Conservation (phyloP, 2,113 vertebrate genomes). For the Pardalotus punctatus region DNA sequence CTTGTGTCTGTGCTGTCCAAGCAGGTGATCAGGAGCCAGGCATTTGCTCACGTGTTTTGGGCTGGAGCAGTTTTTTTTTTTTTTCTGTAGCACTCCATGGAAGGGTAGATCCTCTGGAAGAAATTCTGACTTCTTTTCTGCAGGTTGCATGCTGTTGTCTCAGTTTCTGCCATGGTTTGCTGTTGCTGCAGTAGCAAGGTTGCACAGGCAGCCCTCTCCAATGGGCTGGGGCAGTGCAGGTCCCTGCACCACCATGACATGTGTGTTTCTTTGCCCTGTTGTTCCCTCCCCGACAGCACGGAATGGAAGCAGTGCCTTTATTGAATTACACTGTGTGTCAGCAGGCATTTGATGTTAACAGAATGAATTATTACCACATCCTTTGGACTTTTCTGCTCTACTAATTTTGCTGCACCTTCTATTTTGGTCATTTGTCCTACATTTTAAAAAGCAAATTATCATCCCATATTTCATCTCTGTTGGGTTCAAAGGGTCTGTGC, state of each 20-base stretch:
- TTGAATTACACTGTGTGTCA: background rate
- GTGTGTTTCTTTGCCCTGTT: fast-evolving
- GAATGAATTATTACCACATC: background rate
- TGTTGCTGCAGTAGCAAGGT: background rate
- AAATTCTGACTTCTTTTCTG: background rate
- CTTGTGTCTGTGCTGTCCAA: background rate
- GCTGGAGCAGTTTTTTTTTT: background rate
- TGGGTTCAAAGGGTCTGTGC: background rate
- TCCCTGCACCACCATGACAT: background rate
- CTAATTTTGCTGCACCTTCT: constrained; percentile 50
- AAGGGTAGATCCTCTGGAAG: background rate
- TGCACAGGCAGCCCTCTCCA: background rate
- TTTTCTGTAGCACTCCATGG: background rate
- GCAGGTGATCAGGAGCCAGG: background rate
- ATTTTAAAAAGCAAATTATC: constrained; percentile 14
- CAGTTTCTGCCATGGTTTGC: fast-evolving
- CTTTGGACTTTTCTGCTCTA: constrained; percentile 60
- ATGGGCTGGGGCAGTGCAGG: background rate
- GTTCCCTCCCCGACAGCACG: background rate
- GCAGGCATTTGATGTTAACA: background rate
- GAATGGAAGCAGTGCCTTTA: background rate
- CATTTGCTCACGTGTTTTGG: fast-evolving
- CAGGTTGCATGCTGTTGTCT: background rate
- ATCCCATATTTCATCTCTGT: background rate
- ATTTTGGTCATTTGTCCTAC: constrained; percentile 54